Evolutionary conservation across 2,888 invertebrate species (phyloP).

Genomic region (Eupithecia abbreviata): DNA sequence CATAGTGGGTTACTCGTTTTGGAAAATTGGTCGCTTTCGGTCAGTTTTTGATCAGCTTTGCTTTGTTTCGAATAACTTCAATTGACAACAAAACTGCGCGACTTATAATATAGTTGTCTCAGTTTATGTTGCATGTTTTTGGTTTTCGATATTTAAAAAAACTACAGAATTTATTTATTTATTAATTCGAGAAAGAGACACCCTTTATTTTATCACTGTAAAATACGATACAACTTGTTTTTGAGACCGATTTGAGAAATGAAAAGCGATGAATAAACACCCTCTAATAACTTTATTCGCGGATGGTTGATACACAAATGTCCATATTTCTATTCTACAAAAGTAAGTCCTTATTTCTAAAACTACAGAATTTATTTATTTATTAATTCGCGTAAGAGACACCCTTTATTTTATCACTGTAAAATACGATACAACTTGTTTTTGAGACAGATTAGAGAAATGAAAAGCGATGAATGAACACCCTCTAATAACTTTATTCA

Average conservation of each 20-base stretch:
- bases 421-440: background rate
- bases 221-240: background rate
- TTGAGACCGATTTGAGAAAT: background rate
- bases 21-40: background rate
- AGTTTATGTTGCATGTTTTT: no score
- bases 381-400: no score
- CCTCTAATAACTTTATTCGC: background rate
- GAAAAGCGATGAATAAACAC: background rate
- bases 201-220: background rate
- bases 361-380: no score
- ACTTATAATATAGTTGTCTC: background rate
- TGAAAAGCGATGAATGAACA: background rate
- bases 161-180: no score
- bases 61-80: background rate
- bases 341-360: no score
- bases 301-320: background rate
- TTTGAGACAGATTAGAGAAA: background rate
- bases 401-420: background rate
- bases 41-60: background rate
- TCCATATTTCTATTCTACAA: background rate
- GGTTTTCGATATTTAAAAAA: no score
- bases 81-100: background rate
- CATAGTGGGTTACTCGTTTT: background rate
- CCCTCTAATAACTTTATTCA: background rate
- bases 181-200: no score